Percentiles rank a stretch among this genome's conserved stretches.
Evolutionary conservation across 2,888 invertebrate species (phyloP).

Genomic region (Nematopogon swammerdamellus): DNA sequence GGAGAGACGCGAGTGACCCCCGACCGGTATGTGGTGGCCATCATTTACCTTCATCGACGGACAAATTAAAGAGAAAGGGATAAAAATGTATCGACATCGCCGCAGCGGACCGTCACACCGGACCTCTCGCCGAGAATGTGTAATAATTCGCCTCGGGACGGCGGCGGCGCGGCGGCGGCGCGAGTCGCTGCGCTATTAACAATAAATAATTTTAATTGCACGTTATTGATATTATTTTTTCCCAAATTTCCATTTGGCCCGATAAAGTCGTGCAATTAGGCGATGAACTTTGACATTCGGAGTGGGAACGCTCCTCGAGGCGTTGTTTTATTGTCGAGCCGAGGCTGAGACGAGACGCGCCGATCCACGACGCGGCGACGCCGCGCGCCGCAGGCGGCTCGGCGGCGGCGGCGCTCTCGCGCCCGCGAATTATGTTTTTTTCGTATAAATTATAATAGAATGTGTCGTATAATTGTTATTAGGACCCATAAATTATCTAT

Average conservation of each 20-base stretch:
- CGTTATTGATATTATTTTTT: conserved; percentile 52
- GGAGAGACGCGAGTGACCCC: background rate
- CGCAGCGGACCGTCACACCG: conserved; percentile 10
- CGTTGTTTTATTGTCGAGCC: conserved; percentile 9
- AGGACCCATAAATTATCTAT: background rate
- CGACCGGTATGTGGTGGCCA: conserved; percentile 17
- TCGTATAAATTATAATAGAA: background rate
- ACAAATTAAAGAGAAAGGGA: conserved; percentile 49
- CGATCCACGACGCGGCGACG: too few species aligned
- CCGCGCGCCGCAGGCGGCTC: too few species aligned
- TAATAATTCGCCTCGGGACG: conserved; percentile 48
- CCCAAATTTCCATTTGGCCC: conserved; percentile 41
- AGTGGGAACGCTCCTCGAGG: conserved; percentile 42
- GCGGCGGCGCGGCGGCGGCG: conserved; percentile 16
- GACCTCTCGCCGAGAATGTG: conserved; percentile 49
- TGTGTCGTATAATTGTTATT: background rate
- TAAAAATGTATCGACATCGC: conserved; percentile 36
- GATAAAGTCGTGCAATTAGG: conserved; percentile 48
- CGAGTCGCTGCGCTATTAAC: conserved; percentile 18
- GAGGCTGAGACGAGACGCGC: too few species aligned
- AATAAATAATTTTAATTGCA: conserved; percentile 55
- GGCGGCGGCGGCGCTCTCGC: background rate
- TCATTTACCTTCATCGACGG: conserved; percentile 48
- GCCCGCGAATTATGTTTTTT: background rate
- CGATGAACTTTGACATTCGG: conserved; percentile 45